Base-by-base conservation (phyloP, 2,888 invertebrate genomes). In the Clitarchus hookeri region DNA sequence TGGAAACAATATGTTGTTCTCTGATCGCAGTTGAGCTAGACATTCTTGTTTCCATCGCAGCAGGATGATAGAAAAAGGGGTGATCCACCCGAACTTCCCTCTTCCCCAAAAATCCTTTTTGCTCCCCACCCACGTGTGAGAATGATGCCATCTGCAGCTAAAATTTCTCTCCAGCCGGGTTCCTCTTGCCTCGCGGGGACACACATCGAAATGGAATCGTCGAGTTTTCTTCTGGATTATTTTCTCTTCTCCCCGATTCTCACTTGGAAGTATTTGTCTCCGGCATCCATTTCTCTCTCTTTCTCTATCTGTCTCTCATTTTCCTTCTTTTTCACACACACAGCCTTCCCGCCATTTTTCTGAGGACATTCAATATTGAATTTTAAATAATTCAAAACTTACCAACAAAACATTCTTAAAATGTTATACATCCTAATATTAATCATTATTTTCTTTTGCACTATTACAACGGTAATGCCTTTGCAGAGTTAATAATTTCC, bases 1-100 rank as follows among this genome's bases (percentile, higher is more conserved):
- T 16, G n/a, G 65, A 19, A 65, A 65, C 65, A 65, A n/a, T 65
- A 0, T 65, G 65, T 65, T 65, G 65, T 65, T 23, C 8, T 65
- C 65, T 65, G 65, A 65, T 65, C 65, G 65, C 65, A 65, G 65
- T n/a, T 65, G 65, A 65, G 65, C 65, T 23, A 65, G 65, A 65
- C 65, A 65, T 16, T 65, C 65, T 65, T 65, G 65, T 65, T 65
- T 65, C 65, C 65, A n/a, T 65, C 65, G 65, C 16, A 65, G 65
- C 65, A 11, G 23, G n/a, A 65, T 6, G 19, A 6, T 16, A 53
- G 19, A 53, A 65, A 65, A 65, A 2, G 65, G 65, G 11, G 48
- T 48, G 48, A 65, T 65, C 65, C 19, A n/a, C 8, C 65, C 16
- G 3, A n/a, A 11, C 65, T 23, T 65, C 65, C 65, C 23, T 19